These are phyloP conservation scores for Siniperca knerii DNA, from an alignment of 2,113 vertebrate species.

Conservation along the genomic window DNA sequence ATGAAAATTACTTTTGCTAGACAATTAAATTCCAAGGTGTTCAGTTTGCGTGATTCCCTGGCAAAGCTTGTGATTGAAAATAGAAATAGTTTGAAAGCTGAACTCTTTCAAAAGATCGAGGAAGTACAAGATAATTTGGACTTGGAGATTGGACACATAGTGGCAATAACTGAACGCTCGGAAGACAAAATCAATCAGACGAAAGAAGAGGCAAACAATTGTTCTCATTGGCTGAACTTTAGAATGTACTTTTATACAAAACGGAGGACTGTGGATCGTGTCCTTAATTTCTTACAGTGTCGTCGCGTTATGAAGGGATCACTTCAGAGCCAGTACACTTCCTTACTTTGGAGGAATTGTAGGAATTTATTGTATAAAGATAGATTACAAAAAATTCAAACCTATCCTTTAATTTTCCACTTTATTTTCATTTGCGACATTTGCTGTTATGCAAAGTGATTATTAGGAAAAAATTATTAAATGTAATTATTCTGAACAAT, in stretches of 20 bases:
- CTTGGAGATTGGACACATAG: background rate
- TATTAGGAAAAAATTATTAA: background rate
- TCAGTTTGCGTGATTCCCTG: background rate
- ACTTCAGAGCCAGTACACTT: background rate
- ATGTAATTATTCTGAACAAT: constrained; percentile 1
- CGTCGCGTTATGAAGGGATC: too few species aligned
- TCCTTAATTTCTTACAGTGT: background rate
- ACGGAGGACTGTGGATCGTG: background rate
- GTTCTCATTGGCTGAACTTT: background rate
- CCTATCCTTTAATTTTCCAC: background rate
- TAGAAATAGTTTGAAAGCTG: background rate
- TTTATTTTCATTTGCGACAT: background rate
- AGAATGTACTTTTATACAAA: background rate
- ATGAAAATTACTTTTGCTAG: background rate
- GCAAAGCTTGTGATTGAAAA: background rate
- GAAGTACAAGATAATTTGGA: background rate
- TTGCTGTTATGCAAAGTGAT: background rate
- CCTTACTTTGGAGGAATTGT: too few species aligned
- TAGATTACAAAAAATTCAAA: background rate
- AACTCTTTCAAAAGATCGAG: background rate
- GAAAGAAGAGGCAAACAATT: background rate
- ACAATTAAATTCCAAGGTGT: background rate
- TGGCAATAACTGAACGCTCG: background rate
- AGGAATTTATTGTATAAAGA: background rate
- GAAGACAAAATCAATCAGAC: background rate